phyloP scores from a whole-genome alignment of 30 jellyfish, hydroid and myxozoan species.

The Aurelia sp. region DNA sequence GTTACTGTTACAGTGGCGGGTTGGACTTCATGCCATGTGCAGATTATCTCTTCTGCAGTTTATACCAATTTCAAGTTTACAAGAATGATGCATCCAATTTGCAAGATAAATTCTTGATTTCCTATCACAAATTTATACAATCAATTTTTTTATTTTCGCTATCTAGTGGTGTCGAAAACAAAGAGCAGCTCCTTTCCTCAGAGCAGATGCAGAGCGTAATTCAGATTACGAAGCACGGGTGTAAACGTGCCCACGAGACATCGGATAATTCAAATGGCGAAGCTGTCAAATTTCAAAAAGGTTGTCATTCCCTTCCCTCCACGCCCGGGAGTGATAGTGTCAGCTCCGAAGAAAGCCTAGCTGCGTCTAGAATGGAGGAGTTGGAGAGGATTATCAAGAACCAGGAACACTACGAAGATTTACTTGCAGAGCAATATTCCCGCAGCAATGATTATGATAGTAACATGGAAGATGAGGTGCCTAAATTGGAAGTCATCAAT shows the following conservation, averaged over 20 bases:
- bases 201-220: conserved; percentile 76
- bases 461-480: conserved; percentile 76
- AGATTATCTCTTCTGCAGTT: too few relatives aligned
- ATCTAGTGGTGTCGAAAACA: conserved; percentile 87
- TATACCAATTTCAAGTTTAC: neutral
- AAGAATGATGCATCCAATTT: neutral
- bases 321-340: conserved; percentile 86
- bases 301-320: conserved; percentile 55
- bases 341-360: conserved; percentile 75
- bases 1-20: too few relatives aligned
- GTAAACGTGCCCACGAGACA: conserved; percentile 12
- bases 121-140: neutral
- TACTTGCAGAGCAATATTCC: conserved; percentile 53
- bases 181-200: conserved; percentile 70
- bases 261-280: neutral
- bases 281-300: conserved; percentile 55
- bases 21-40: too few relatives aligned
- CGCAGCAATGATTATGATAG: conserved; percentile 31
- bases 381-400: conserved; percentile 54
- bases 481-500: conserved; percentile 61
- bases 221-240: conserved; percentile 18
- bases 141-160: neutral
- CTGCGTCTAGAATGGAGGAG: conserved; percentile 81
- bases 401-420: conserved; percentile 70
- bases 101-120: neutral